Evolutionary conservation across 2,888 invertebrate genomes (phyloP), one percentile per base, ranked within the genome.

Genomic region (Argyresthia albistria): DNA sequence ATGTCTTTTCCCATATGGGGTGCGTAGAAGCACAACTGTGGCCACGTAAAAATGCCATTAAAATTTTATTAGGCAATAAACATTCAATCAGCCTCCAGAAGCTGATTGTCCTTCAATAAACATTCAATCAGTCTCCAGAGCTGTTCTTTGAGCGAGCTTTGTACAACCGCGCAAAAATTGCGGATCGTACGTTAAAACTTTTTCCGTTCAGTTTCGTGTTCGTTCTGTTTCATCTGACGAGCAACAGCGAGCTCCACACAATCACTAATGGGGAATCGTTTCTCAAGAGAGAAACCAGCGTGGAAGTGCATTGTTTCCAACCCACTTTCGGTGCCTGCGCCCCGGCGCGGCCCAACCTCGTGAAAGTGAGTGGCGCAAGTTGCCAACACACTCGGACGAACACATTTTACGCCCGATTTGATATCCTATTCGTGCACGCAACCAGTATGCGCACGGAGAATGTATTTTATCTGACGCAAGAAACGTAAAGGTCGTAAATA

Each of bases 291-390:
- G 83, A 83, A 83, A 82, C 76, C 71, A 66, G 67, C 64, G 65
- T 70, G 59, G 55, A 66, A 64, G 52, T 37, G 74, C 74, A 81
- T 84, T 84, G 80, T 82, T 80, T 67, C 72, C 71, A 83, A 79
- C 79, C 80, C 73, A 86, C 81, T 86, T 87, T 84, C 76, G 65
- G 80, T 72, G 63, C 62, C 67, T 63, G 67, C 66, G 61, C 59
- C 66, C 62, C 60, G 59, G 59, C 59, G 66, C 69, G 62, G 66
- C 64, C 67, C 59, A 60, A 60, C 36, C 61, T 65, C 73, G 84
- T 77, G 86, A 86, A 84, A 87, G 86, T 86, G 84, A 87, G 83
- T 83, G 83, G 80, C 71, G 71, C 73, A 78, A 76, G 71, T 67
- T 64, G 63, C 62, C 63, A 65, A 49, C 50, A 43, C 50, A 39